These are phyloP conservation scores for Phasia obesa DNA, from an alignment of 2,888 invertebrate species.

Conservation along the genomic window DNA sequence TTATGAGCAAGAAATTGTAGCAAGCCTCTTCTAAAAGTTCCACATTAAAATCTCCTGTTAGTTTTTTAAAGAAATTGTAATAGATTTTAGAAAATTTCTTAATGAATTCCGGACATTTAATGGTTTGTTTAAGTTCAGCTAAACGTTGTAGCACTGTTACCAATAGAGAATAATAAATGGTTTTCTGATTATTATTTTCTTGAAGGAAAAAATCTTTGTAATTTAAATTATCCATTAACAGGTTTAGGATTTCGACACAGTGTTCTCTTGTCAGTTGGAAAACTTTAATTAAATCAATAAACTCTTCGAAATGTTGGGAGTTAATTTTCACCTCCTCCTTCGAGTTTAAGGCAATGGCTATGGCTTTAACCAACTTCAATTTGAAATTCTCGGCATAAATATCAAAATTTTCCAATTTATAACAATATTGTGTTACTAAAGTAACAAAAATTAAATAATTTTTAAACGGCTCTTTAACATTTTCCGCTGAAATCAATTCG, in stretches of 20 bases:
- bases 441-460: conserved; percentile 77
- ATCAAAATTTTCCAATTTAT: conserved; percentile 74
- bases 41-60: conserved; percentile 83
- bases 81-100: conserved; percentile 83
- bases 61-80: conserved; percentile 81
- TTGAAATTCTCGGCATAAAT: conserved; percentile 77
- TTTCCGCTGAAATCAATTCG: conserved; percentile 41
- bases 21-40: conserved; percentile 84
- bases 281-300: conserved; percentile 76
- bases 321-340: conserved; percentile 52
- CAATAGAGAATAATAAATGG: conserved; percentile 84
- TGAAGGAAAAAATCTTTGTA: conserved; percentile 78
- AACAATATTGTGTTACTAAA: conserved; percentile 75
- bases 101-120: conserved; percentile 79
- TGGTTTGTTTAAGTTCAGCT: conserved; percentile 77
- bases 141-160: conserved; percentile 83
- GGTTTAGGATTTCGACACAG: conserved; percentile 76
- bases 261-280: conserved; percentile 76
- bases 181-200: conserved; percentile 76
- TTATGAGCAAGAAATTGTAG: conserved; percentile 84
- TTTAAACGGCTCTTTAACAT: conserved; percentile 72
- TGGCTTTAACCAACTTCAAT: conserved; percentile 77
- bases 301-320: conserved; percentile 73
- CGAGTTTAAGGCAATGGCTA: conserved; percentile 74
- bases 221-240: conserved; percentile 76